Percentiles rank a stretch among this genome's conserved stretches.
Conservation (phyloP, 2,888 invertebrate species). For the Acrobasis repandana region DNA sequence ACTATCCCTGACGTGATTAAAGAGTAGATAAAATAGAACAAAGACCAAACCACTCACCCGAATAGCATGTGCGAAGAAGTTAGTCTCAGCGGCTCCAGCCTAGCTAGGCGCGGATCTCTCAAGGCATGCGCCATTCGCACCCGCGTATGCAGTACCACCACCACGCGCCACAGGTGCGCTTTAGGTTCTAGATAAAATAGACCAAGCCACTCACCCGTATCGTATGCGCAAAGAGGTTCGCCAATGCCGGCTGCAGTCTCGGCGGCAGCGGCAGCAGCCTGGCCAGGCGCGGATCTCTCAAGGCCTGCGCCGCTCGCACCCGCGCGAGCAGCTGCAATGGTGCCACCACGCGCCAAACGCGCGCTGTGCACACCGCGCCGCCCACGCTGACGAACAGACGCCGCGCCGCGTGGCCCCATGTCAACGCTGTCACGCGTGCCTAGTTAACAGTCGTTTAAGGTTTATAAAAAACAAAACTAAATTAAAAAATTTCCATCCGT, state of each 20-base stretch:
- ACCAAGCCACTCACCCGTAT: conserved; percentile 87
- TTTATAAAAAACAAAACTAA: too few relatives aligned
- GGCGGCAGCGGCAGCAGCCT: conserved; percentile 93
- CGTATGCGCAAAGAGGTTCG: conserved; percentile 95
- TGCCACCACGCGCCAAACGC: conserved; percentile 95
- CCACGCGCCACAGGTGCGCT: too few relatives aligned
- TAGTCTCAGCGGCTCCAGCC: too few relatives aligned
- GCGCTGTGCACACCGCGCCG: conserved; percentile 95
- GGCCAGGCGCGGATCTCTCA: conserved; percentile 89
- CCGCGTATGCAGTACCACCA: too few relatives aligned
- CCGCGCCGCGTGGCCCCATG: conserved; percentile 99
- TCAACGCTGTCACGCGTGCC: conserved; percentile 95
- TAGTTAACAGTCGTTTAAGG: conserved; percentile 45
- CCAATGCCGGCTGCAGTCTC: conserved; percentile 91
- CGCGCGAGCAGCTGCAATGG: conserved; percentile 95
- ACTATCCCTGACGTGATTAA: too few relatives aligned
- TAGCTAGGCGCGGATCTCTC: too few relatives aligned
- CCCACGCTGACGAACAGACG: conserved; percentile 93
- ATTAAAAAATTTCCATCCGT: too few relatives aligned
- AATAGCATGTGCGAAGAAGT: too few relatives aligned
- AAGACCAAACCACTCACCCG: too few relatives aligned
- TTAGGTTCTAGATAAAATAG: too few relatives aligned
- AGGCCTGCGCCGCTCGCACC: conserved; percentile 89
- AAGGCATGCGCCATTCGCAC: too few relatives aligned
- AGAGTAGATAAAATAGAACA: too few relatives aligned